Base-by-base conservation (phyloP, 2,888 invertebrate species). In the Melanostoma scalare region DNA sequence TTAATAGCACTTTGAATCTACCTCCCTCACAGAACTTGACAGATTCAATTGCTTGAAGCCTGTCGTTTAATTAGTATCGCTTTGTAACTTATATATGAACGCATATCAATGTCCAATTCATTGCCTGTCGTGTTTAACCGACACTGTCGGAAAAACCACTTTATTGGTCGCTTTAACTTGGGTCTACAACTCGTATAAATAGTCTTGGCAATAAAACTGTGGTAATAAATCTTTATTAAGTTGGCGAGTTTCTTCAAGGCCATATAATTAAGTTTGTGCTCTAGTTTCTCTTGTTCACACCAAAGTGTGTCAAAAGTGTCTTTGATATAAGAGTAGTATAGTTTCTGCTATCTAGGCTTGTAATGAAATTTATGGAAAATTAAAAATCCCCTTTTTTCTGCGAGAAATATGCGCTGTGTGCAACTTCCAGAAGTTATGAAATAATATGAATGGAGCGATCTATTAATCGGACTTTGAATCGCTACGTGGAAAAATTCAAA, bases 141-240 rank as follows among this genome's bases (percentile, higher is more conserved):
- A 61, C 46, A 61, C 9, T 61, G 44, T 20, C 44, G 6, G 8
- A 1, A 46, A 4, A 9, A 46, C 6, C 58, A 6, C 33, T 44
- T 33, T 4, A 44, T 10, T 60, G n/a, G 10, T 58, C 20, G 20
- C 20, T 20, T 20, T 20, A 20, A 2, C 10, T 10, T 8, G 20
- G 20, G 3, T 40, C 30, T 31, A 40, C 4, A 56, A 2, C 40
- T 5, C 20, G 20, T 20, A 40, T 38, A 36, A n/a, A 38, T 30
- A 63, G 38, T 33, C 61, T 61, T 82, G 77, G 67, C 67, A 77
- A 63, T 68, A 55, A 61, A 68, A 77, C 31, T 73, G 53, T 44
- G 77, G 52, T 56, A 77, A 82, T 82, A 82, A 82, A 82, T 82
- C 58, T 77, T 68, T 33, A 71, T 67, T 48, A 61, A 53, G 67